A percentile compares a stretch with the other conserved stretches of the same genome.
Conservation (phyloP, 2,113 vertebrate species). For the Onychorhynchus coronatus region DNA sequence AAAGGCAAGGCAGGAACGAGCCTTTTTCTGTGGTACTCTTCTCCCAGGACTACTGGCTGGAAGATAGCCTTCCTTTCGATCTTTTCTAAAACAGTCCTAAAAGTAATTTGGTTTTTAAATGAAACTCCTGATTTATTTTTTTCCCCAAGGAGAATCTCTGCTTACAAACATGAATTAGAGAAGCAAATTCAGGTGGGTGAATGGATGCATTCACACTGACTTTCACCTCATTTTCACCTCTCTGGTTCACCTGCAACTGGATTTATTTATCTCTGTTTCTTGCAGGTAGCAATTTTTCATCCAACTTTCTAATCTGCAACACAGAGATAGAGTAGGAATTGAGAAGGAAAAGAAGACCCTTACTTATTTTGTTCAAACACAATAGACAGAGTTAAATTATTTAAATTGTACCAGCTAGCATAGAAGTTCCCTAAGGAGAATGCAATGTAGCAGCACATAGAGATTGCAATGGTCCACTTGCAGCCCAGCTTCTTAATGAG, state of each 20-base stretch:
- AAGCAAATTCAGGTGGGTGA: neutral
- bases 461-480: slow-evolving; percentile 89
- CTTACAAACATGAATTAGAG: neutral
- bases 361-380: neutral
- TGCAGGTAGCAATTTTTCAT: neutral
- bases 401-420: slow-evolving; percentile 83
- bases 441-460: slow-evolving; percentile 90
- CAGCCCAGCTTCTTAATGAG: slow-evolving; percentile 91
- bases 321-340: neutral
- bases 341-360: neutral
- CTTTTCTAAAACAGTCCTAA: neutral
- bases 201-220: neutral
- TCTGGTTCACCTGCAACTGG: neutral
- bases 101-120: neutral
- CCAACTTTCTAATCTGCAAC: neutral
- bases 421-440: slow-evolving; percentile 92
- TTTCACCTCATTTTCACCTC: neutral
- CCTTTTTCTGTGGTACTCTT: neutral
- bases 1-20: neutral
- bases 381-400: neutral
- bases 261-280: neutral
- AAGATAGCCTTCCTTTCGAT: neutral
- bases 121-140: neutral
- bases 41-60: neutral
- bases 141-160: neutral